A percentile compares a stretch with the other conserved stretches of the same genome.
Evolutionary conservation across 2,888 invertebrate species (phyloP).

Genomic region (Candidula unifasciata): DNA sequence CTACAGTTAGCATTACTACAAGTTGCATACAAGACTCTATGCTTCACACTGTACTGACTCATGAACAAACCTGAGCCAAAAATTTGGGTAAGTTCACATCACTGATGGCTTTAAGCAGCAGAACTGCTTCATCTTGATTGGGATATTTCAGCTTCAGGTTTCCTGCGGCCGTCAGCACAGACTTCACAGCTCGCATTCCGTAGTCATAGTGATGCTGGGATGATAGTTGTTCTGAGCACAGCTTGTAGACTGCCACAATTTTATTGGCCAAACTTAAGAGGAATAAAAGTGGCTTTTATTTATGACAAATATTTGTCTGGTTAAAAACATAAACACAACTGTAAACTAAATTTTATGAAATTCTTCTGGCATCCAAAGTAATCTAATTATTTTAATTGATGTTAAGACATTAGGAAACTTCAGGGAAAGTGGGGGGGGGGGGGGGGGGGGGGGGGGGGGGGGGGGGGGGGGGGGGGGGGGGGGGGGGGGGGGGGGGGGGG

Average conservation of each 20-base stretch:
- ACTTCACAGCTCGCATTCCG: slow-evolving; percentile 80
- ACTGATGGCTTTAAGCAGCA: slow-evolving; percentile 78
- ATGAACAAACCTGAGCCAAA: slow-evolving; percentile 74
- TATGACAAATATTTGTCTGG: not conserved
- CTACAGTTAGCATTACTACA: too few relatives aligned
- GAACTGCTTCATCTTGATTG: slow-evolving; percentile 75
- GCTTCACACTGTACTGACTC: not conserved
- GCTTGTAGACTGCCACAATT: slow-evolving; percentile 78
- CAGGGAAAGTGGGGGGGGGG: too few relatives aligned
- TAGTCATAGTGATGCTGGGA: slow-evolving; percentile 79
- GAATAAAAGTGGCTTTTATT: not conserved
- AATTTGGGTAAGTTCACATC: slow-evolving; percentile 79
- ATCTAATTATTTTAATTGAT: too few relatives aligned
- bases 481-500: too few relatives aligned
- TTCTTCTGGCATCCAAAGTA: not conserved
- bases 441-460: too few relatives aligned
- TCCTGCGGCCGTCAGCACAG: slow-evolving; percentile 78
- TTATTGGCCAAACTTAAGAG: slow-evolving; percentile 76
- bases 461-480: too few relatives aligned
- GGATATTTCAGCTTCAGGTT: slow-evolving; percentile 78
- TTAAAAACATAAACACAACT: too few relatives aligned
- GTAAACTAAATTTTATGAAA: too few relatives aligned
- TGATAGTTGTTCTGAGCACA: slow-evolving; percentile 78
- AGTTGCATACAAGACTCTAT: not conserved
- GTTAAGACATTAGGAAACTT: too few relatives aligned